Evolutionary conservation across 2,113 vertebrate genomes (phyloP).

Genomic region (Lipophrys pholis): DNA sequence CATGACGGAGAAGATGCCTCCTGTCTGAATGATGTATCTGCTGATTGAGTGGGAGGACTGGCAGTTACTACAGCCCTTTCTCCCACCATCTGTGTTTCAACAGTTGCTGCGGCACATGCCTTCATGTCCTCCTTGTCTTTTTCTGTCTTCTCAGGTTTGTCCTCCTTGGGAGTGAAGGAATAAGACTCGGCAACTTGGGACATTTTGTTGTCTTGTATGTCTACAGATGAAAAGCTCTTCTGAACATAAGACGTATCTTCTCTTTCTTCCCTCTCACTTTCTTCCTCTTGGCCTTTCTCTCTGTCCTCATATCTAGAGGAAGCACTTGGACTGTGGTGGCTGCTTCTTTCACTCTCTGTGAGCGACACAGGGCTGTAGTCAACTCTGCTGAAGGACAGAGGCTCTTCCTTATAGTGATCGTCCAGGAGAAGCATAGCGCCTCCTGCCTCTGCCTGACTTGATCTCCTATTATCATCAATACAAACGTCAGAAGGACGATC

Average conservation of each 20-base stretch:
- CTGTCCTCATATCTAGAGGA: constrained; percentile 68
- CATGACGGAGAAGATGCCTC: constrained; percentile 47
- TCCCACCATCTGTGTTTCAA: constrained; percentile 18
- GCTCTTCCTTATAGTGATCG: constrained; percentile 77
- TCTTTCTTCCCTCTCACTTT: constrained; percentile 85
- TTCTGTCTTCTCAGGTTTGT: constrained; percentile 78
- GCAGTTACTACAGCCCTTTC: constrained; percentile 38
- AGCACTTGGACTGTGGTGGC: constrained; percentile 66
- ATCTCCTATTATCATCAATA: constrained; percentile 76
- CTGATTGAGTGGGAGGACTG: constrained; percentile 31
- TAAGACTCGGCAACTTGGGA: constrained; percentile 64
- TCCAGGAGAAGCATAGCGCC: constrained; percentile 71
- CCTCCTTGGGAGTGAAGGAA: constrained; percentile 74
- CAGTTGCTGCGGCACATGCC: constrained; percentile 32
- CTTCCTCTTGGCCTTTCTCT: constrained; percentile 77
- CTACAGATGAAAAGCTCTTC: constrained; percentile 85
- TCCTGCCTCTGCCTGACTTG: constrained; percentile 61
- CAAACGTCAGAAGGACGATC: constrained; percentile 58
- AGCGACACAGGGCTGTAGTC: constrained; percentile 71
- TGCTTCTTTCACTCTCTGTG: constrained; percentile 69
- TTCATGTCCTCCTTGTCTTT: constrained; percentile 74
- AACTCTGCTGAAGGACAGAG: constrained; percentile 70
- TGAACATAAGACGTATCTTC: constrained; percentile 86
- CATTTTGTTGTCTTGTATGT: constrained; percentile 87
- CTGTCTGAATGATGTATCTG: constrained; percentile 33